Conservation (phyloP, 2,113 vertebrate genomes). For the Myocastor coypus region DNA sequence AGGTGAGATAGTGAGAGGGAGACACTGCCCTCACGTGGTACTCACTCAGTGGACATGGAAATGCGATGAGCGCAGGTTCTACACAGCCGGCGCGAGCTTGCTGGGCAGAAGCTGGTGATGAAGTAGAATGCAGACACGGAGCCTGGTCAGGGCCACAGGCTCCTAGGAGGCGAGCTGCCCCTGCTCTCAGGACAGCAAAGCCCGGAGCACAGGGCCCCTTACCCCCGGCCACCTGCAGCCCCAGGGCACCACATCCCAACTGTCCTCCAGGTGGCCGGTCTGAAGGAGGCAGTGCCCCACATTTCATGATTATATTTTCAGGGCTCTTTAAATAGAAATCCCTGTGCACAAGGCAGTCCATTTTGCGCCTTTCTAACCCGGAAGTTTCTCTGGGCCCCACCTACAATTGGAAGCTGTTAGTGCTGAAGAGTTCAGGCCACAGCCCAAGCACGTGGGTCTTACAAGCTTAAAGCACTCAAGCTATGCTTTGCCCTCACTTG, state of each 20-base stretch:
- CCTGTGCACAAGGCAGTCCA: not conserved
- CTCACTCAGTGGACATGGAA: not conserved
- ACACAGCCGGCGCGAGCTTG: too few species aligned
- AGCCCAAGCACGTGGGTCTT: not conserved
- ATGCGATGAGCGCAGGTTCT: not conserved
- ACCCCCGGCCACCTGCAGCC: not conserved
- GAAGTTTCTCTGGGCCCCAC: not conserved
- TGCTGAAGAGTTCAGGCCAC: not conserved
- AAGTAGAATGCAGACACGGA: fast-evolving
- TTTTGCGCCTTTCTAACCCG: not conserved
- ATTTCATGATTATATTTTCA: not conserved
- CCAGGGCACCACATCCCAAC: too few species aligned
- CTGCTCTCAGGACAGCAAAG: not conserved
- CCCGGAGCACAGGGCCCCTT: fast-evolving
- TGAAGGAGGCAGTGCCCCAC: not conserved
- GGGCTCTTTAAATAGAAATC: not conserved
- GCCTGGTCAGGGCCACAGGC: not conserved
- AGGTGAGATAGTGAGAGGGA: not conserved
- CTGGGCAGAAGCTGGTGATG: not conserved
- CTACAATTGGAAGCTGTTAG: not conserved
- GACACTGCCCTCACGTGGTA: not conserved
- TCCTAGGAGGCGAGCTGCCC: too few species aligned
- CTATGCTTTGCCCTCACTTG: not conserved
- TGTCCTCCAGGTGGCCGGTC: not conserved
- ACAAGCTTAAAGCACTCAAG: not conserved